phyloP scores from a whole-genome alignment of 2,888 invertebrate species.

The Calephelis perditalis region DNA sequence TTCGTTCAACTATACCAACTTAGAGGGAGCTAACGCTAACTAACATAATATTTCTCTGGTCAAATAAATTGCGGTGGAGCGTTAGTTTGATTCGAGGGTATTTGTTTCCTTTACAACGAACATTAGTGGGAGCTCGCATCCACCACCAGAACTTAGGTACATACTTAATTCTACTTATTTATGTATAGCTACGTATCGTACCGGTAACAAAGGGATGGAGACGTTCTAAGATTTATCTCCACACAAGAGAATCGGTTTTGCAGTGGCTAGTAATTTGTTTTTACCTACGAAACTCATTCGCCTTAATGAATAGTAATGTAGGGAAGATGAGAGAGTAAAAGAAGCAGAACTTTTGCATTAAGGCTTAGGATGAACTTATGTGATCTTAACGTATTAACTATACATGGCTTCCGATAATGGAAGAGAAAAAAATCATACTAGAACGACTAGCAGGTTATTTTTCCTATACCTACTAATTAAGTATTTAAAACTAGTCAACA shows the following conservation, averaged over 20 bases:
- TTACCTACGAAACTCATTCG: constrained; percentile 27
- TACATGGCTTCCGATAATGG: no score
- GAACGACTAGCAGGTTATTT: no score
- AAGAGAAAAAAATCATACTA: no score
- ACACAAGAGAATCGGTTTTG: constrained; percentile 24
- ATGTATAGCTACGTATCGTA: constrained; percentile 17
- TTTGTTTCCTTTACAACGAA: constrained; percentile 74
- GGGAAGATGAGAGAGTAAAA: constrained; percentile 26
- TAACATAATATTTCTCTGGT: constrained; percentile 64
- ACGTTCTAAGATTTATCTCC: constrained; percentile 22
- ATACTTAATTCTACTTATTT: constrained; percentile 22
- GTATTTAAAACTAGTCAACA: no score
- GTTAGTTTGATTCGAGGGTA: constrained; percentile 72
- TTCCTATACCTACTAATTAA: no score
- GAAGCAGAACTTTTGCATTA: constrained; percentile 22
- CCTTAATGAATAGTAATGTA: constrained; percentile 31
- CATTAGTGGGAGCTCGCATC: constrained; percentile 51
- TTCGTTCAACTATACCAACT: constrained; percentile 2
- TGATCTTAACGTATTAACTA: no score
- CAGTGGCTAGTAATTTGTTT: constrained; percentile 16
- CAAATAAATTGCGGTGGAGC: constrained; percentile 70
- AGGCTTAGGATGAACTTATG: constrained; percentile 18
- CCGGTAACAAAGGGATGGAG: constrained; percentile 15
- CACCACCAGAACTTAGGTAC: constrained; percentile 24
- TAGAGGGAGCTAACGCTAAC: constrained; percentile 38